Evolutionary conservation across 1,140 invertebrate genomes (phyloP).

Genomic region (Nomia melanderi): DNA sequence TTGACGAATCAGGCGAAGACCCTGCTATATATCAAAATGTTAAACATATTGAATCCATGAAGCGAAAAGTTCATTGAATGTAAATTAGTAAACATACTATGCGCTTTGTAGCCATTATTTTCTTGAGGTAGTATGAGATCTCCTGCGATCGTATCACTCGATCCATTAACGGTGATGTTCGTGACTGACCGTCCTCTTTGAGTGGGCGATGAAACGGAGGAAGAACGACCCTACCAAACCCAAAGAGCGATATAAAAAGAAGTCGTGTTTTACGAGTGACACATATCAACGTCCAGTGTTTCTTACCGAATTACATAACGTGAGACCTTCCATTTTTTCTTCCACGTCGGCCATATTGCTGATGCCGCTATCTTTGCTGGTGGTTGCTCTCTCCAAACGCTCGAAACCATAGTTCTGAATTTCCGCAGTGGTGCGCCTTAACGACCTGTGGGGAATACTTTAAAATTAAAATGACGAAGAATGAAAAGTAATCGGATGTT

Average conservation of each 20-base stretch:
- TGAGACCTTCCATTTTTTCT: slow-evolving; percentile 82
- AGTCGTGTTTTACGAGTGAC: background rate
- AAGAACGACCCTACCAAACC: slow-evolving; percentile 76
- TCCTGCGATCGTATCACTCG: slow-evolving; percentile 77
- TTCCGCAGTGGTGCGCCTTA: slow-evolving; percentile 94
- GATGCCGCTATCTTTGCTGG: slow-evolving; percentile 94
- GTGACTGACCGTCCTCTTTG: slow-evolving; percentile 75
- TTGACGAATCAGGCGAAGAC: slow-evolving; percentile 72
- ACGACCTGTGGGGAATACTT: slow-evolving; percentile 81
- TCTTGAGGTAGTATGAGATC: slow-evolving; percentile 78
- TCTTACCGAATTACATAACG: slow-evolving; percentile 76
- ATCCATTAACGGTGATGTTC: slow-evolving; percentile 77
- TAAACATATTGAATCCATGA: background rate
- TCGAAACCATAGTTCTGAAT: slow-evolving; percentile 94
- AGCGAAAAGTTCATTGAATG: background rate
- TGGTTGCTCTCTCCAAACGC: slow-evolving; percentile 88
- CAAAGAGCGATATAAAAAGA: background rate
- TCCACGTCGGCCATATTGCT: slow-evolving; percentile 89
- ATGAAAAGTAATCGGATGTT: slow-evolving; percentile 1
- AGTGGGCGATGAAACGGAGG: slow-evolving; percentile 80
- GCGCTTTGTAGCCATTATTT: slow-evolving; percentile 79
- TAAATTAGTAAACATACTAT: slow-evolving; percentile 61
- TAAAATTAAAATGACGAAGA: slow-evolving; percentile 43
- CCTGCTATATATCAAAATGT: slow-evolving; percentile 45
- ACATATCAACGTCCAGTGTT: background rate